Base-by-base conservation (phyloP, 2,888 invertebrate species). In the Griposia aprilina region DNA sequence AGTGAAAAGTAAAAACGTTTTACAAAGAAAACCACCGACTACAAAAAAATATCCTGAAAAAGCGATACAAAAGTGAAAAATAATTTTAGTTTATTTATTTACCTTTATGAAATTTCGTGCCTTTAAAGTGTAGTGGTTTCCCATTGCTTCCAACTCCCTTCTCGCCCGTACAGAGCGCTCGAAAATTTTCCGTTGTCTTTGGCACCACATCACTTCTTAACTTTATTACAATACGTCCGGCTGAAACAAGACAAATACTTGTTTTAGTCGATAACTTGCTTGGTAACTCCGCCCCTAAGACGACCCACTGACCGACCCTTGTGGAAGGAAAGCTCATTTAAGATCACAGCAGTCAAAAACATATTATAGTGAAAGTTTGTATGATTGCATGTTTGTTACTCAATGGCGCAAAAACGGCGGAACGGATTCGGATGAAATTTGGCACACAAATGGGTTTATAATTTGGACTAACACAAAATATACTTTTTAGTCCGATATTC, bases 81-180 rank as follows among this genome's bases (percentile, higher is more conserved):
- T 36, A 17, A 60, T 60, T 0, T 6, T 23, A 30, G 15, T 68
- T 55, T 55, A 48, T 69, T n/a, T 13, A 23, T 13, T 67, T 93
- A 98, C 98, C 97, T 97, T 97, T 98, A 92, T 99, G 99, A 94
- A 99, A 99, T 76, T 97, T 96, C 17, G 97, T 97, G 71, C 98
- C 98, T 94, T 98, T 98, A 93, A 98, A 99, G 94, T 98, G 98
- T 66, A 99, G 96, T 7, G 98, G 98, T 91, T 98, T 98, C 6
- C 98, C 98, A 88, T 95, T 90, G 36, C 90, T 90, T 0, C 99
- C 98, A 84, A 97, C 92, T 3, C 99, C 99, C 84, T 97, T 98
- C 94, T 99, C 99, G 6, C 99, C 99, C 0, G 99, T 99, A 93
- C 99, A 99, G 1, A 99, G 95, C 2, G 98, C 98, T 86, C 99